A percentile compares a stretch with the other conserved stretches of the same genome.
Evolutionary conservation across 2,113 vertebrate genomes (phyloP).

Genomic region (Pontoporia blainvillei): DNA sequence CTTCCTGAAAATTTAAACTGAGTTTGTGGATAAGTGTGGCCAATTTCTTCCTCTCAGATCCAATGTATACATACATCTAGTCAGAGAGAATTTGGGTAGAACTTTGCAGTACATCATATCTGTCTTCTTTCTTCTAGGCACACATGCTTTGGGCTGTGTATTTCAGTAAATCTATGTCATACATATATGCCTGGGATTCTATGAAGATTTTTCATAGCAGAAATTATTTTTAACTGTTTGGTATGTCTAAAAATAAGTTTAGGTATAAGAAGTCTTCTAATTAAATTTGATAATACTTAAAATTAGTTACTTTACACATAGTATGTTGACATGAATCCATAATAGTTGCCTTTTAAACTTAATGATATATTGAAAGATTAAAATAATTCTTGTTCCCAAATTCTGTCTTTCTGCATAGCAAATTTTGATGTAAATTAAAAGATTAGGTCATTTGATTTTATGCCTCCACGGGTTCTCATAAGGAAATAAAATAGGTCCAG

Average conservation of each 20-base stretch:
- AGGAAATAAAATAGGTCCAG: not conserved
- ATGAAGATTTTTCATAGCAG: not conserved
- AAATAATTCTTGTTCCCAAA: not conserved
- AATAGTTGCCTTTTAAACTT: not conserved
- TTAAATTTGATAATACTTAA: not conserved
- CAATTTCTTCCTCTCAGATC: not conserved
- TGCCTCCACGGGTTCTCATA: not conserved
- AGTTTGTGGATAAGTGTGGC: not conserved
- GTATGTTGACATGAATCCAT: not conserved
- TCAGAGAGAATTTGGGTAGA: not conserved
- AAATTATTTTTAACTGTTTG: not conserved
- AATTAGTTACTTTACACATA: not conserved
- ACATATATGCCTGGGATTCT: not conserved
- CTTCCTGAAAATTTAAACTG: not conserved
- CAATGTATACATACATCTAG: not conserved
- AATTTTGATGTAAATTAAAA: not conserved
- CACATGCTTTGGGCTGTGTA: not conserved
- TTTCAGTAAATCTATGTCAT: not conserved
- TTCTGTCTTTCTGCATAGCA: not conserved
- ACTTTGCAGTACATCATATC: not conserved
- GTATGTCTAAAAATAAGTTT: not conserved
- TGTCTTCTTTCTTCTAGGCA: not conserved
- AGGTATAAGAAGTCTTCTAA: not conserved
- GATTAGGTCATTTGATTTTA: not conserved
- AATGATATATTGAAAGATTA: not conserved